Base-by-base conservation (phyloP, 2,113 vertebrate genomes). In the Anolis carolinensis region DNA sequence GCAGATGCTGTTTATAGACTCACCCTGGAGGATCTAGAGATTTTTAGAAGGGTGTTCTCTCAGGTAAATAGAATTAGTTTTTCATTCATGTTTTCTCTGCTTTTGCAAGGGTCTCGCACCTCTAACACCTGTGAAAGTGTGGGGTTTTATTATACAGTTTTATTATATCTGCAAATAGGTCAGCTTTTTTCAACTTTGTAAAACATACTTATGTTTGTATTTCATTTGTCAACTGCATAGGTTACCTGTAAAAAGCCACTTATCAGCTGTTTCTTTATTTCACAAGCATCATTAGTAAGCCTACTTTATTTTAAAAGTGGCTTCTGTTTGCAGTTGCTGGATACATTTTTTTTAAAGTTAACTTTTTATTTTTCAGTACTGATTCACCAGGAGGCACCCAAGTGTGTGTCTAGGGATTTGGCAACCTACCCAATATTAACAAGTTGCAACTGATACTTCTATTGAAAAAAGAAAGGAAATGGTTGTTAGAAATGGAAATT, bases 231-330 rank as follows among this genome's bases (percentile, higher is more conserved):
- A 80, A 20, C 11, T 80, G 27, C 36, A 75, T 23, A 55, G 1
- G 44, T 27, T 82, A 48, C 21, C 70, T 25, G 20, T 44, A 75
- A 86, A 18, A 4, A 79, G 2, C 55, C 34, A 75, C 30, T 75
- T 63, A 32, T 36, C 59, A 68, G 2, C 39, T 84, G 27, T 62
- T 75, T 21, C 11, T 6, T 74, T 4, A n/a, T 65, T 30, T 84
- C n/a, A 32, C 21, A 75, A 30, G 23, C 21, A 59, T 2, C 2
- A 80, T 82, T 79, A 23, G 23, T 21, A 76, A 67, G 59, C 2
- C 39, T 27, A 48, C 62, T 81, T 81, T 52, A 70, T 70, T 82
- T 75, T 59, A 81, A 83, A 89, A 23, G 50, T 55, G 50, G 59
- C n/a, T 50, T 25, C 20, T 32, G 20, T 44, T 76, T 76, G 59